Percentiles rank a stretch among this genome's conserved stretches.
phyloP scores from a whole-genome alignment of 2,113 vertebrate genomes.

The Syngnathus typhle region DNA sequence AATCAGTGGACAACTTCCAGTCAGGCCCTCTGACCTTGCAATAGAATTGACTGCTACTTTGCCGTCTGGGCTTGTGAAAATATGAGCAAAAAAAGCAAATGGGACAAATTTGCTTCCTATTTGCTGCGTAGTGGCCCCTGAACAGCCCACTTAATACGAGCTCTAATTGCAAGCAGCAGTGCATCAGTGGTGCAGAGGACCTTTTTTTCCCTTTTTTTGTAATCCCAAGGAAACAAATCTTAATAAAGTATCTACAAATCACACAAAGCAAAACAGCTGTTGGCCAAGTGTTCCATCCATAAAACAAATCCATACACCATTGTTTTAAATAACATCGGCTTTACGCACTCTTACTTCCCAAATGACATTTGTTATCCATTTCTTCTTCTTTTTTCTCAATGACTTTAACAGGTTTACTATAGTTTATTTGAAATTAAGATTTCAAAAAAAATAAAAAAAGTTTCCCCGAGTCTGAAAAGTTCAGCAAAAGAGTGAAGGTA shows the following conservation, averaged over 20 bases:
- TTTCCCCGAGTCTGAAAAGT: not conserved
- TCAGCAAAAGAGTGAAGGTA: no score
- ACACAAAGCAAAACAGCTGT: not conserved
- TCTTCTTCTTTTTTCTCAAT: not conserved
- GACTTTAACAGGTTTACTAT: not conserved
- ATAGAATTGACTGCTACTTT: constrained; percentile 7
- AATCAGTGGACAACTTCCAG: not conserved
- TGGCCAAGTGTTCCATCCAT: not conserved
- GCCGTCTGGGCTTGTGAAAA: constrained; percentile 26
- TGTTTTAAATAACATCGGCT: not conserved
- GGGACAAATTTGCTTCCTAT: constrained; percentile 24
- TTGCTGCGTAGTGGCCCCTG: constrained; percentile 23
- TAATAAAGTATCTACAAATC: not conserved
- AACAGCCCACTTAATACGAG: constrained; percentile 27
- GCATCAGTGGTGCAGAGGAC: constrained; percentile 11
- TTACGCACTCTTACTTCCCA: not conserved
- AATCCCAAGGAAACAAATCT: not conserved
- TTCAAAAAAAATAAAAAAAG: not conserved
- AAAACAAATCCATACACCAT: not conserved
- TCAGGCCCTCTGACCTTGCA: constrained; percentile 6
- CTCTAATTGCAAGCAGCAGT: constrained; percentile 29
- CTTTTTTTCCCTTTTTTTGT: not conserved
- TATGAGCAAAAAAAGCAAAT: constrained; percentile 25
- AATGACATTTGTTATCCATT: not conserved
- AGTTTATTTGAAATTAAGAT: not conserved